Evolutionary conservation across 2,888 invertebrate genomes (phyloP).

Genomic region (Megastigmus dorsalis): DNA sequence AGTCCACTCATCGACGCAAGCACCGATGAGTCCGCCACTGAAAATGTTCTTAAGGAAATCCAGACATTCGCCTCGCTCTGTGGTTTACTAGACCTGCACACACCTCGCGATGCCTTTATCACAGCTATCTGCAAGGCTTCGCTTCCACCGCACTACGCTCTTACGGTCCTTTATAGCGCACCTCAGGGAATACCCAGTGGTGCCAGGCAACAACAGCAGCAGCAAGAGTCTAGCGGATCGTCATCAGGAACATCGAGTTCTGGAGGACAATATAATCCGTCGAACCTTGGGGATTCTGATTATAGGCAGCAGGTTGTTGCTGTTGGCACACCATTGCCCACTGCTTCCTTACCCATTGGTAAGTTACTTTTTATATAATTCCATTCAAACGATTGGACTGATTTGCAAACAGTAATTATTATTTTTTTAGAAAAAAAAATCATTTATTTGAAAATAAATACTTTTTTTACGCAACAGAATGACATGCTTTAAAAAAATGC

Average conservation of each 20-base stretch:
- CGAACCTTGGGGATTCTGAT: constrained; percentile 80
- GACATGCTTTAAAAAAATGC: too few relatives aligned
- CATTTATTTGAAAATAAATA: too few relatives aligned
- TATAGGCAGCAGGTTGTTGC: constrained; percentile 96
- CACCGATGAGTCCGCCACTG: constrained; percentile 93
- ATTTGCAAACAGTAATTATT: too few relatives aligned
- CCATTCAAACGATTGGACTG: too few relatives aligned
- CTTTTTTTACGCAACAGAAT: too few relatives aligned
- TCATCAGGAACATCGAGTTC: constrained; percentile 12
- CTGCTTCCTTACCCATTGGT: constrained; percentile 85
- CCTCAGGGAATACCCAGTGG: constrained; percentile 77
- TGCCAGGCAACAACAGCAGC: constrained; percentile 56
- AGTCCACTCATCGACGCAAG: constrained; percentile 95
- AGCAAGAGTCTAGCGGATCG: constrained; percentile 25
- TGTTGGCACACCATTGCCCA: constrained; percentile 95
- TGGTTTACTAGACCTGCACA: constrained; percentile 86
- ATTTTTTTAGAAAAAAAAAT: neutral
- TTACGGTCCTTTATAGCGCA: constrained; percentile 86
- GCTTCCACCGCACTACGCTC: constrained; percentile 94
- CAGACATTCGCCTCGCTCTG: constrained; percentile 93
- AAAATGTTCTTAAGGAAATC: constrained; percentile 92
- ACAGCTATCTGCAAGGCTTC: constrained; percentile 97
- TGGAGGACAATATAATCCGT: constrained; percentile 68
- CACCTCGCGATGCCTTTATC: constrained; percentile 94
- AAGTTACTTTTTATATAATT: too few relatives aligned